Evolutionary conservation across 2,797 vertebrate genomes (phyloP).

Genomic region (Sarcophilus harrisii): DNA sequence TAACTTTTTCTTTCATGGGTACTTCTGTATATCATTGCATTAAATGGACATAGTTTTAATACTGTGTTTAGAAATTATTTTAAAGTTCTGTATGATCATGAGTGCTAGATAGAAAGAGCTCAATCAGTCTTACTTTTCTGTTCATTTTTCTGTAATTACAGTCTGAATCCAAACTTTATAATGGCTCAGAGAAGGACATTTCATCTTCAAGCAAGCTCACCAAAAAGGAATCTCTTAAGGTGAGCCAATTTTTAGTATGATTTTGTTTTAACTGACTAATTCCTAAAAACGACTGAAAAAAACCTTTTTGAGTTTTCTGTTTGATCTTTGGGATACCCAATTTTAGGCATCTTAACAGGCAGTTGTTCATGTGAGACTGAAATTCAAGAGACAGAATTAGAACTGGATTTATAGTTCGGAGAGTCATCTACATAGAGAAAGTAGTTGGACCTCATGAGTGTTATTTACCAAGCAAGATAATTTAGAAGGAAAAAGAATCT

Average conservation of each 20-base stretch:
- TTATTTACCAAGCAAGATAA: background rate
- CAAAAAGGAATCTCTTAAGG: conserved; percentile 99
- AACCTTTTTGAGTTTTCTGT: background rate
- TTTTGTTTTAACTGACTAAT: background rate
- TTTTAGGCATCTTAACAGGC: background rate
- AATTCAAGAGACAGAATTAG: background rate
- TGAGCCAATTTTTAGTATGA: conserved; percentile 72
- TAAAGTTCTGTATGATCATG: background rate
- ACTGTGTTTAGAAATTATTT: conserved; percentile 8
- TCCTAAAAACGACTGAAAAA: background rate
- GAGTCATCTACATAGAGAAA: background rate
- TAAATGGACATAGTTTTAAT: conserved; percentile 50
- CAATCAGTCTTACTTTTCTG: conserved; percentile 53
- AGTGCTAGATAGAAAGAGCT: conserved; percentile 12
- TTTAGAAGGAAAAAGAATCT: background rate
- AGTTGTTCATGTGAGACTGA: background rate
- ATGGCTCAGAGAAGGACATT: conserved; percentile 98
- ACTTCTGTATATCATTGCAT: background rate
- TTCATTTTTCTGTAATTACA: conserved; percentile 81
- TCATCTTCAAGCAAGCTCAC: conserved; percentile 96
- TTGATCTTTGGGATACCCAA: background rate
- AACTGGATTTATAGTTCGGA: background rate
- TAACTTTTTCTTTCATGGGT: conserved; percentile 50
- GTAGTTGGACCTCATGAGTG: background rate
- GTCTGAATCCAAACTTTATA: conserved; percentile 99